Evolutionary conservation across 1,140 invertebrate genomes (phyloP).

Genomic region (Macrobrachium rosenbergii): DNA sequence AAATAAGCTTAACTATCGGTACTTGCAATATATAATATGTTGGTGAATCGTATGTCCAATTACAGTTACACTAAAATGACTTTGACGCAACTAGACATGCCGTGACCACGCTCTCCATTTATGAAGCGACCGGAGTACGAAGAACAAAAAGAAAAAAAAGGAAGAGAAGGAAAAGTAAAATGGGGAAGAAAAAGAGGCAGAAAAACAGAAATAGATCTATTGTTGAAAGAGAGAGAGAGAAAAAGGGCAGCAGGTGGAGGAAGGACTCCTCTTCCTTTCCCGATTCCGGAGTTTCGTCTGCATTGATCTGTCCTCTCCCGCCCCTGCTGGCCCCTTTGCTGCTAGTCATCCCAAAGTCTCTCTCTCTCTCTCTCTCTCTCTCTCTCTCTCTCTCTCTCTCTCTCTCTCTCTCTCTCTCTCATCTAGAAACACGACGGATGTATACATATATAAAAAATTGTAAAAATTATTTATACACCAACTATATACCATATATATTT

Average conservation of each 20-base stretch:
- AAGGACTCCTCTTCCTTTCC: background rate
- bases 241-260: background rate
- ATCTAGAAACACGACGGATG: too few species aligned
- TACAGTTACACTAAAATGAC: too few species aligned
- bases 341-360: too few species aligned
- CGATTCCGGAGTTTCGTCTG: background rate
- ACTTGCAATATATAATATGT: too few species aligned
- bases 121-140: too few species aligned
- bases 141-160: background rate
- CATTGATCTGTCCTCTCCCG: background rate
- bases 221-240: background rate
- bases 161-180: background rate
- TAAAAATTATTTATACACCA: too few species aligned
- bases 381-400: slow-evolving; percentile 17
- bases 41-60: too few species aligned
- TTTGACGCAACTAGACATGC: too few species aligned
- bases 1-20: background rate
- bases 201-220: background rate
- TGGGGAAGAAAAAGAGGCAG: background rate
- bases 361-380: background rate
- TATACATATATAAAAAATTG: too few species aligned
- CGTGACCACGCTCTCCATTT: too few species aligned
- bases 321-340: background rate
- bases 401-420: slow-evolving; percentile 28
- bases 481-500: too few species aligned